These are phyloP conservation scores for Moxostoma hubbsi DNA, from an alignment of 2,797 vertebrate genomes.

Conservation along the genomic window DNA sequence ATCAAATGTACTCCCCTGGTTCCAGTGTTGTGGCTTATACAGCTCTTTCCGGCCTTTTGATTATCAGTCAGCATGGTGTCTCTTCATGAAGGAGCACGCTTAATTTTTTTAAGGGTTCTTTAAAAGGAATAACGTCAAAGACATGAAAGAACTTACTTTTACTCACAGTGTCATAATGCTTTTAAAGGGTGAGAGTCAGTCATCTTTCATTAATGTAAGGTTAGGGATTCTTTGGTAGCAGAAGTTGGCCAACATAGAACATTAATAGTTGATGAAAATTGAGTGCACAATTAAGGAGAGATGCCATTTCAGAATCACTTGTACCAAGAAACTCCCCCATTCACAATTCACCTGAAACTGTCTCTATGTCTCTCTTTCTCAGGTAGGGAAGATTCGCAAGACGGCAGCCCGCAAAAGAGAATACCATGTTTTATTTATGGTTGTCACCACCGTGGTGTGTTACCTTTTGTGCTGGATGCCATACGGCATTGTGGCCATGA, in stretches of 20 bases:
- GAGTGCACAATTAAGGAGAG: too few species aligned
- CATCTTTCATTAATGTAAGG: too few species aligned
- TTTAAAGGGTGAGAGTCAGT: too few species aligned
- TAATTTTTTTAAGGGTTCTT: conserved; percentile 7
- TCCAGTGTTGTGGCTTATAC: not conserved
- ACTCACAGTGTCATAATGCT: too few species aligned
- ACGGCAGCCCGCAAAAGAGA: conserved; percentile 80
- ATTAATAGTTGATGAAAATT: too few species aligned
- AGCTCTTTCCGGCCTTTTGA: not conserved
- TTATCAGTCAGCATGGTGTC: not conserved
- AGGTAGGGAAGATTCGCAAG: conserved; percentile 85
- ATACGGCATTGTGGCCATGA: conserved; percentile 83
- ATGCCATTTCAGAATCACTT: too few species aligned
- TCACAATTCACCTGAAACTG: too few species aligned
- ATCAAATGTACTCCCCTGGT: not conserved
- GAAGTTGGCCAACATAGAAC: too few species aligned
- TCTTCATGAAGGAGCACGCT: not conserved
- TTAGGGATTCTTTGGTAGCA: too few species aligned
- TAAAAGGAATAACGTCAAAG: not conserved
- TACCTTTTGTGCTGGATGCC: conserved; percentile 86
- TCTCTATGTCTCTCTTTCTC: not conserved
- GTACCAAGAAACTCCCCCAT: too few species aligned
- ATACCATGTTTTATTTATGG: conserved; percentile 85
- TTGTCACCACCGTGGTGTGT: conserved; percentile 82
- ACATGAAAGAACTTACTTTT: not conserved